Evolutionary conservation across 2,888 invertebrate genomes (phyloP), one percentile per base, ranked within the genome.

Genomic region (Scelioninae gen. 1): DNA sequence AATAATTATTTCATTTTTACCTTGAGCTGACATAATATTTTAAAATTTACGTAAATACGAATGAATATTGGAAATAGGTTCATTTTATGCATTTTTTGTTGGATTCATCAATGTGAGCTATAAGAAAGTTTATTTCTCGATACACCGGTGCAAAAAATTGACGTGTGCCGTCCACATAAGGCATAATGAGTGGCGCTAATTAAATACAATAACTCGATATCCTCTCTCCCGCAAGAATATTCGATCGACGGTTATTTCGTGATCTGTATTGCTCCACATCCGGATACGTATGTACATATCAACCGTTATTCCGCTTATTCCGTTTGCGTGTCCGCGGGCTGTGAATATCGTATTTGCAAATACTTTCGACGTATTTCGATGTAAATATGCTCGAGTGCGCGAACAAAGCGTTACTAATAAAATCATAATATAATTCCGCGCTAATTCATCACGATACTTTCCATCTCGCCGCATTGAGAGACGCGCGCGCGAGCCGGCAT

Each of bases 371-470:
- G 76, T 58, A 49, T 31, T 75, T 38, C 66, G 63, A 66, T 49
- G 69, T 76, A 60, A 82, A 82, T 76, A 72, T 60, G 71, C 76
- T 40, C 60, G 29, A 53, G 66, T 38, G 71, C 49, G 75, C 65
- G 65, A 49, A 82, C 76, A 71, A 82, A 82, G 81, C 81, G 76
- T 82, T 76, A 76, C 81, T 71, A 81, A 81, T 71, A 69, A 81
- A 81, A 81, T 81, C 71, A 71, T 76, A 75, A 80, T 75, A 16
- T 47, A 43, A 80, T 69, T 81, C 75, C 65, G 81, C 65, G 53
- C 75, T 81, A 76, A 81, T 81, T 81, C 81, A 75, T 65, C 81
- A 63, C 53, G 63, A 75, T 81, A 81, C 81, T 80, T 81, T 81
- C 75, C 58, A 56, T 81, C 75, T 75, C 75, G 68, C 32, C 16